Percentiles rank a stretch among this genome's conserved stretches.
These are phyloP conservation scores for Oryzias curvinotus DNA, from an alignment of 2,113 vertebrate genomes.

Conservation along the genomic window DNA sequence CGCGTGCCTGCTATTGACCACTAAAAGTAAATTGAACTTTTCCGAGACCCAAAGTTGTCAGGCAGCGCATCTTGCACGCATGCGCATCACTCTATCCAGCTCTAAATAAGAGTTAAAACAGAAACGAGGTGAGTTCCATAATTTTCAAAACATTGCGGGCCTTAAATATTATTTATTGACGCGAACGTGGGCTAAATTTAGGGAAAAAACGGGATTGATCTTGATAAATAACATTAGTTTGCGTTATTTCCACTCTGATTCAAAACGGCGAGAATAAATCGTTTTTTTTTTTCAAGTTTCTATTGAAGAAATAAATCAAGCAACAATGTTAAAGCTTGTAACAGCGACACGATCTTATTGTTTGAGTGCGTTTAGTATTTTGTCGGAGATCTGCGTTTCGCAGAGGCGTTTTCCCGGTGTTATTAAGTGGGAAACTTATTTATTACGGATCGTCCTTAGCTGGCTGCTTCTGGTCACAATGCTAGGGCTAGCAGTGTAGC, in stretches of 20 bases:
- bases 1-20: conserved; percentile 47
- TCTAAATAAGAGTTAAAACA: conserved; percentile 87
- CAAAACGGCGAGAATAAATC: conserved; percentile 75
- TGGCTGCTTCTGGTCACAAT: conserved; percentile 75
- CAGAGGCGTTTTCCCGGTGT: conserved; percentile 62
- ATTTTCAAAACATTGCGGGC: conserved; percentile 67
- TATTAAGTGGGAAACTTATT: conserved; percentile 76
- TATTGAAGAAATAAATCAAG: conserved; percentile 78
- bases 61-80: conserved; percentile 76
- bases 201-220: conserved; percentile 34
- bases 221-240: conserved; percentile 35
- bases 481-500: conserved; percentile 72
- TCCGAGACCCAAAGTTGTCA: conserved; percentile 80
- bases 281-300: conserved; percentile 77
- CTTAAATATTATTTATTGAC: conserved; percentile 32
- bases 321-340: conserved; percentile 61
- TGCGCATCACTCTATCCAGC: conserved; percentile 77
- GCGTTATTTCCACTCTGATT: conserved; percentile 59
- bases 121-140: conserved; percentile 85
- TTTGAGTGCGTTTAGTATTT: conserved; percentile 10
- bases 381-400: conserved; percentile 26
- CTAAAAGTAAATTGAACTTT: conserved; percentile 74
- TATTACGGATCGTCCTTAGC: conserved; percentile 78
- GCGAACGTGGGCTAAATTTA: conserved; percentile 30
- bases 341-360: conserved; percentile 38